These are phyloP conservation scores for Monoplex corrugatus DNA, from an alignment of 2,888 invertebrate genomes.

Conservation along the genomic window DNA sequence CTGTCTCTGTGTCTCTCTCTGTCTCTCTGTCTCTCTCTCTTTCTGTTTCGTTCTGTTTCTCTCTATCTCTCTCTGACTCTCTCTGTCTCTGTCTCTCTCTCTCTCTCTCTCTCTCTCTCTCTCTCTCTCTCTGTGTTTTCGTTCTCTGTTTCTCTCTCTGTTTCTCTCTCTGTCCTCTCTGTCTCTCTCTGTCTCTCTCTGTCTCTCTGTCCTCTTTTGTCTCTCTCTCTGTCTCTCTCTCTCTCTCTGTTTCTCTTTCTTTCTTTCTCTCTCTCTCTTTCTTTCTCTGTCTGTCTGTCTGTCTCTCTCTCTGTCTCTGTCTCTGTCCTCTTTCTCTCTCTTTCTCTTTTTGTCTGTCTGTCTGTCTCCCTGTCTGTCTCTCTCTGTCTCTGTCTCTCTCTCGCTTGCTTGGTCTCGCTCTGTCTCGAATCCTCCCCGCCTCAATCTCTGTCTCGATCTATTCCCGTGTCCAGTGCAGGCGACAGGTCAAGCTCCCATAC, in stretches of 20 bases:
- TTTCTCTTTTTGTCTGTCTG: too few species aligned
- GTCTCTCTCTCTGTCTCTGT: too few species aligned
- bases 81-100: too few species aligned
- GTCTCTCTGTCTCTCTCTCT: too few species aligned
- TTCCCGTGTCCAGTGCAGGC: background rate
- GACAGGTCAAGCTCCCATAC: background rate
- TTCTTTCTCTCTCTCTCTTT: conserved; percentile 22
- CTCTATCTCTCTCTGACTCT: too few species aligned
- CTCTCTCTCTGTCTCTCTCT: conserved; percentile 17
- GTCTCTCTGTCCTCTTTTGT: too few species aligned
- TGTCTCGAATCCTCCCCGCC: background rate
- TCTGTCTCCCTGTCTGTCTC: background rate
- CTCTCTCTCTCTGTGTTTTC: background rate
- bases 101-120: too few species aligned
- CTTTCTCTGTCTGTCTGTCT: conserved; percentile 5
- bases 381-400: conserved; percentile 12
- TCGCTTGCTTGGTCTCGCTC: background rate
- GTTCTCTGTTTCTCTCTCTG: too few species aligned
- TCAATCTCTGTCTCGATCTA: background rate
- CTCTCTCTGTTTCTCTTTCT: conserved; percentile 17
- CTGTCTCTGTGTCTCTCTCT: too few species aligned
- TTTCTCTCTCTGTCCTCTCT: background rate
- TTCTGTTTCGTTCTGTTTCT: too few species aligned
- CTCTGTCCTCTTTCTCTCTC: too few species aligned
- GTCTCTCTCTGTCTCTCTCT: too few species aligned